A percentile compares a stretch with the other conserved stretches of the same genome.
These are phyloP conservation scores for Terebella lapidaria DNA, from an alignment of 2,888 invertebrate genomes.

Conservation along the genomic window DNA sequence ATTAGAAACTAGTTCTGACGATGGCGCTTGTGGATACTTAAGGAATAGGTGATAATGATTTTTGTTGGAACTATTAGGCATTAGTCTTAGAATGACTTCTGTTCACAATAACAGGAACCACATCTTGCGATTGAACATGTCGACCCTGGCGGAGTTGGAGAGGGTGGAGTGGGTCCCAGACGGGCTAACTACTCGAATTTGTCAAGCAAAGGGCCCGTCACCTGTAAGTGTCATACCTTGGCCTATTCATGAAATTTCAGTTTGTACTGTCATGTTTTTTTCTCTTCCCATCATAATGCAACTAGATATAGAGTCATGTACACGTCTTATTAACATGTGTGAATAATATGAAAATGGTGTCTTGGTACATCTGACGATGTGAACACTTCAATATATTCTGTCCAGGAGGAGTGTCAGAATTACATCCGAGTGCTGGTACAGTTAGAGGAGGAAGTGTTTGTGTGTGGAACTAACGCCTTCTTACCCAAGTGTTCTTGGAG, in stretches of 20 bases:
- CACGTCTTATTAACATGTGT: no score
- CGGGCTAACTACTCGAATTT: neutral
- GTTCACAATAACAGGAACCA: neutral
- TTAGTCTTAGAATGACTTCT: no score
- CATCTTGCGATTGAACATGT: neutral
- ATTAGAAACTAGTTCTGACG: no score
- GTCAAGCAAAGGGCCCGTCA: neutral
- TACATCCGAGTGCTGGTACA: conserved; percentile 79
- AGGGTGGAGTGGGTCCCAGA: neutral
- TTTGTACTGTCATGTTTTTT: neutral
- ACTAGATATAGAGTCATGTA: no score
- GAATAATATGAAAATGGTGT: no score
- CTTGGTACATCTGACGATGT: no score
- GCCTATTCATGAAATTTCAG: no score
- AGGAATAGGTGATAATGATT: no score
- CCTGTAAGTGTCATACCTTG: no score
- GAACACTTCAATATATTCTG: no score
- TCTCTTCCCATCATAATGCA: neutral
- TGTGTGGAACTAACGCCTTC: conserved; percentile 88
- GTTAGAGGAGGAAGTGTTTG: conserved; percentile 69
- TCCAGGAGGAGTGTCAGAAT: conserved; percentile 74
- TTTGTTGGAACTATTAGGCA: no score
- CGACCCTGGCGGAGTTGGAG: neutral
- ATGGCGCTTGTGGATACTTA: no score
- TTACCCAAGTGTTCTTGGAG: conserved; percentile 85